Conservation (phyloP, 2,113 vertebrate species). For the Phyllostomus discolor region DNA sequence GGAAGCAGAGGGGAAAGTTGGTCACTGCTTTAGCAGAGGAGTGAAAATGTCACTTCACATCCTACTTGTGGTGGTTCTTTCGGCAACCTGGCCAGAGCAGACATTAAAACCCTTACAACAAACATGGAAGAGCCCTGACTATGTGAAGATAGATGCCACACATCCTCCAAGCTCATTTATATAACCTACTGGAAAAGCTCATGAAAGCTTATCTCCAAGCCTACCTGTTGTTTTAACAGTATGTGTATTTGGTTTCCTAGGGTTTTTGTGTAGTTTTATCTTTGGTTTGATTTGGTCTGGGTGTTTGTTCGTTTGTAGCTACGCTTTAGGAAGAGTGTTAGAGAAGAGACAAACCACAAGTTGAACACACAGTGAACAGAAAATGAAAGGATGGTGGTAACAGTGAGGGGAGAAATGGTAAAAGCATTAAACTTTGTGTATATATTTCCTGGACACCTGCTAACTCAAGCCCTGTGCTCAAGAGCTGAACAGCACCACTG, state of each 20-base stretch:
- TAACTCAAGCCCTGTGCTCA: not conserved
- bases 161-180: not conserved
- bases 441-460: not conserved
- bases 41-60: not conserved
- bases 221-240: not conserved
- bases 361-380: not conserved
- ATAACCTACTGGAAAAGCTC: not conserved
- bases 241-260: not conserved
- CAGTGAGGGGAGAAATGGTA: not conserved
- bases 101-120: not conserved
- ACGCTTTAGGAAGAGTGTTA: not conserved
- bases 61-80: not conserved
- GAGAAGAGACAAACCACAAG: not conserved
- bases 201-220: not conserved
- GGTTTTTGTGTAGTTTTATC: not conserved
- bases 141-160: not conserved
- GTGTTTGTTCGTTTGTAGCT: not conserved
- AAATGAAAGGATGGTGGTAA: not conserved
- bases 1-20: not conserved
- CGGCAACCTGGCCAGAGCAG: not conserved
- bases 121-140: not conserved
- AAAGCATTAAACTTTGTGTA: not conserved
- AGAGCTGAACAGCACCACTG: not conserved
- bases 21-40: not conserved
- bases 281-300: not conserved